Base-by-base conservation (phyloP, 2,888 invertebrate genomes). In the Endotricha flammealis region DNA sequence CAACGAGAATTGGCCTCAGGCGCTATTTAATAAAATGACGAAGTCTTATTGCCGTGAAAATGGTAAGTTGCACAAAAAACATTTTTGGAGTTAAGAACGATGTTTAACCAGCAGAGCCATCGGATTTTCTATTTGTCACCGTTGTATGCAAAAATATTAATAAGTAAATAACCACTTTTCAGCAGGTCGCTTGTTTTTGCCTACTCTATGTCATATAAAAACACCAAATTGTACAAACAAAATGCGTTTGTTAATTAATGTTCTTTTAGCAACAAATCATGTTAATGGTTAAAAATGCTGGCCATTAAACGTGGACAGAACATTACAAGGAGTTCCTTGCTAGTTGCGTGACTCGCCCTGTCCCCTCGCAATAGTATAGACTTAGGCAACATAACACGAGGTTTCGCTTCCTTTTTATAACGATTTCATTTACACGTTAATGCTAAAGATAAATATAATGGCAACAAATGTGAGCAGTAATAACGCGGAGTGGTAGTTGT, bases 401-500 rank as follows among this genome's bases (percentile, higher is more conserved):
- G 48, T 53, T 52, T 54, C 47, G 49, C 62, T 64, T 64, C 54
- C 54, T 53, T 51, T 57, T 50, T 49, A 53, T 63, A 62, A 64
- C 59, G 52, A 63, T 63, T 67, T 59, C 41, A 73, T 70, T 72
- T 61, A 61, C 59, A 64, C 57, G 41, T 60, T 58, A 58, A 53
- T 48, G 46, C 37, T 37, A 22, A 33, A 25, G 24, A 25, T 33
- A 27, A 16, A 51, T 46, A 48, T 12, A 25, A 32, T 51, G 48
- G 47, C 44, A 37, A 57, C 44, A 54, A 53, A 62, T 56, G 57
- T 46, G 46, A 54, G 38, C n/a, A 43, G 37, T 56, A 53, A 53
- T 60, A 63, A 56, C 61, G 59, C 54, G 48, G 50, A 64, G 61
- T 56, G 46, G 53, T 59, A 59, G 61, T 63, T 59, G 53, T 56